These are phyloP conservation scores for Epirrhoe tristata DNA, from an alignment of 2,888 invertebrate species.

Conservation along the genomic window DNA sequence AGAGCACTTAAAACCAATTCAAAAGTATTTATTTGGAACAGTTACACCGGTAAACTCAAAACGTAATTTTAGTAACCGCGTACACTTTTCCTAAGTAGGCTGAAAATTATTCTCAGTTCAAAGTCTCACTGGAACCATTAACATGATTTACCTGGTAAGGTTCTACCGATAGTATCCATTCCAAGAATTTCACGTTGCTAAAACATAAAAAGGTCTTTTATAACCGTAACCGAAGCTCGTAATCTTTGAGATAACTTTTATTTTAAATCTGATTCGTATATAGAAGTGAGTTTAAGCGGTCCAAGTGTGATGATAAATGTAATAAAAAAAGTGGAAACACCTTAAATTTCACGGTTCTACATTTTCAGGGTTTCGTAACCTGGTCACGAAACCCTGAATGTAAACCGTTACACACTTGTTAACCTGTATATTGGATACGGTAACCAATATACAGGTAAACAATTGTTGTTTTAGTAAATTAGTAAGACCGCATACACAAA, in stretches of 20 bases:
- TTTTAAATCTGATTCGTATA: constrained; percentile 12
- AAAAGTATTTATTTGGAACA: too few species aligned
- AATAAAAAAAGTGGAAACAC: not conserved
- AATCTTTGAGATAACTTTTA: constrained; percentile 8
- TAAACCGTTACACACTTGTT: too few species aligned
- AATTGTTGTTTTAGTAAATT: too few species aligned
- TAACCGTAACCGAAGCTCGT: constrained; percentile 12
- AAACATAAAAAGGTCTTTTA: constrained; percentile 17
- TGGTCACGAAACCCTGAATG: too few species aligned
- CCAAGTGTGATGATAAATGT: not conserved
- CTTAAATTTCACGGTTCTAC: not conserved
- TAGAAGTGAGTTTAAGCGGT: not conserved
- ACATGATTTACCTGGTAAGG: constrained; percentile 33
- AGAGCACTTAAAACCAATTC: too few species aligned
- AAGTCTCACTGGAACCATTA: constrained; percentile 13
- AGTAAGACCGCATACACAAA: too few species aligned
- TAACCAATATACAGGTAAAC: too few species aligned
- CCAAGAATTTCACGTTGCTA: constrained; percentile 8
- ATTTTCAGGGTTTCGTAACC: not conserved
- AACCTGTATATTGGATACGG: too few species aligned
- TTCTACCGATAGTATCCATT: constrained; percentile 7
- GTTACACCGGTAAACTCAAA: not conserved
- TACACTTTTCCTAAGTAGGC: not conserved
- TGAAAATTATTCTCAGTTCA: constrained; percentile 7
- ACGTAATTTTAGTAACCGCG: not conserved